These are phyloP conservation scores for Monomorium pharaonis DNA, from an alignment of 1,140 invertebrate species.

Conservation along the genomic window DNA sequence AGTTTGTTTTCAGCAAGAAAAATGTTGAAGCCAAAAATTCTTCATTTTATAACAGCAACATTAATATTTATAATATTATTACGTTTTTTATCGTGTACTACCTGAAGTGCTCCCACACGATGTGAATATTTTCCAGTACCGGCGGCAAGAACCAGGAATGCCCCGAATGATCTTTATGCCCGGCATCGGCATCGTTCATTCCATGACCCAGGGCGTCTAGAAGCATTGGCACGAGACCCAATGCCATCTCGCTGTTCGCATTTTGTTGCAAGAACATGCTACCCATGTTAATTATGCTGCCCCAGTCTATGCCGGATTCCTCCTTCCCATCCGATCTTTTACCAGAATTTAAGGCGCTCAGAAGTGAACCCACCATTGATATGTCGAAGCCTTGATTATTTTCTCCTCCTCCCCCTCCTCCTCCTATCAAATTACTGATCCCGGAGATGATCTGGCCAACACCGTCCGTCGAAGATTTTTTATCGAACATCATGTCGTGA, in stretches of 20 bases:
- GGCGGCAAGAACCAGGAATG: conserved; percentile 91
- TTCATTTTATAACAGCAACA: too few species aligned
- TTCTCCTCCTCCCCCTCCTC: conserved; percentile 77
- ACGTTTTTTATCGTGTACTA: conserved; percentile 33
- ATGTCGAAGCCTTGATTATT: conserved; percentile 86
- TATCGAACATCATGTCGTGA: conserved; percentile 72
- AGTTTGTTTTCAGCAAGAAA: too few species aligned
- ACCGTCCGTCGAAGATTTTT: conserved; percentile 63
- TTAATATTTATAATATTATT: neutral
- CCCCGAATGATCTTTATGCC: conserved; percentile 88
- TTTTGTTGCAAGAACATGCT: conserved; percentile 86
- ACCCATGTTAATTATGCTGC: conserved; percentile 87
- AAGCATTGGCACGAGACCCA: conserved; percentile 88
- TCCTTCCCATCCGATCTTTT: conserved; percentile 69
- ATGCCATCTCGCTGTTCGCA: conserved; percentile 85
- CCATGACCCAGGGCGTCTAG: conserved; percentile 85
- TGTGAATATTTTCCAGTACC: conserved; percentile 89
- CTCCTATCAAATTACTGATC: conserved; percentile 84
- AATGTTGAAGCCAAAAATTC: too few species aligned
- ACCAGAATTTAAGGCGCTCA: conserved; percentile 82
- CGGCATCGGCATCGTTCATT: conserved; percentile 80
- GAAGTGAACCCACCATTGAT: conserved; percentile 85
- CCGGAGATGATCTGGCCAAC: conserved; percentile 81
- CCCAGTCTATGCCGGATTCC: conserved; percentile 83
- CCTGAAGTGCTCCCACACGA: conserved; percentile 91